A percentile compares a stretch with the other conserved stretches of the same genome.
These are phyloP conservation scores for Anser cygnoides DNA, from an alignment of 2,113 vertebrate genomes.

Conservation along the genomic window DNA sequence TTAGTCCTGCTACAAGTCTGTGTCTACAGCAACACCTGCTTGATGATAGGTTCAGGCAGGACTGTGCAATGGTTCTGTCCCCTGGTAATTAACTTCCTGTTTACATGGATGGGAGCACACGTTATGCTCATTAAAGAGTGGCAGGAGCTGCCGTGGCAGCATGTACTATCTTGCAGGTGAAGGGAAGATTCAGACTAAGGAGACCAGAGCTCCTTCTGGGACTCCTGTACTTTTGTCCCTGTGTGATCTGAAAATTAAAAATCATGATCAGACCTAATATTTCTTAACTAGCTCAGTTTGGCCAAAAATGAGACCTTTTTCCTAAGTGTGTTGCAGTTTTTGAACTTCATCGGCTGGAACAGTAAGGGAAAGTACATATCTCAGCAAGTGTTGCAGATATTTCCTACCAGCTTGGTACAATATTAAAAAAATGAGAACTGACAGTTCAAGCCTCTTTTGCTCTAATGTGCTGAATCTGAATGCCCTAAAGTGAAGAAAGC, in stretches of 20 bases:
- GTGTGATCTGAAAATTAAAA: not conserved
- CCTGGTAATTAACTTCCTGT: not conserved
- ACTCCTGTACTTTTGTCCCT: not conserved
- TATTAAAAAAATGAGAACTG: constrained; percentile 44
- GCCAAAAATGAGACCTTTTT: not conserved
- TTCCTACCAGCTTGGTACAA: not conserved
- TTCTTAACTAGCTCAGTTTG: not conserved
- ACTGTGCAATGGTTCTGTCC: not conserved
- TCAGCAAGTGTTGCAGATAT: not conserved
- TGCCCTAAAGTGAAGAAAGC: constrained; percentile 32
- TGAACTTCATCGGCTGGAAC: not conserved
- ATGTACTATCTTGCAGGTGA: not conserved
- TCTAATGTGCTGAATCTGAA: constrained; percentile 51
- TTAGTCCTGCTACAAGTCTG: not conserved
- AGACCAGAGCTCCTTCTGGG: not conserved
- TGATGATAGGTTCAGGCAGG: not conserved
- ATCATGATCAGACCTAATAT: not conserved
- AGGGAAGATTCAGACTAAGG: not conserved
- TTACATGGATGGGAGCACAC: not conserved
- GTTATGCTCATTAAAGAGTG: not conserved
- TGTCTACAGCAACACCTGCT: not conserved
- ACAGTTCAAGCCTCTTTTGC: constrained; percentile 48
- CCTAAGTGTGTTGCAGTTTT: not conserved
- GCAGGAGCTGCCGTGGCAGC: not conserved
- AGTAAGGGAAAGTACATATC: not conserved